These are phyloP conservation scores for Meleagris gallopavo DNA, from an alignment of 2,113 vertebrate genomes.

Conservation along the genomic window DNA sequence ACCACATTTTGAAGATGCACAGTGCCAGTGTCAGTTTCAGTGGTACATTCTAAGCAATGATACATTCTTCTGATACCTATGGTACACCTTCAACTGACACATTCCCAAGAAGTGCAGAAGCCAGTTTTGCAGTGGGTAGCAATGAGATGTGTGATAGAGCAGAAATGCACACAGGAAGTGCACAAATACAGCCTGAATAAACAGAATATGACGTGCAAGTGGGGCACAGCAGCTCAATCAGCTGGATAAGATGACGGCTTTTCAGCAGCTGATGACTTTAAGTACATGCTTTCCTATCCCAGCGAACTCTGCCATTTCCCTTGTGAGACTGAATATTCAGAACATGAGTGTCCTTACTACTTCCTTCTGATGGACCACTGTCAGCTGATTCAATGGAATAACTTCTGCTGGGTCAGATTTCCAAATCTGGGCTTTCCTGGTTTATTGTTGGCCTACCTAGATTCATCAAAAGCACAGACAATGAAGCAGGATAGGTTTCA, in stretches of 20 bases:
- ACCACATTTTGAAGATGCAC: not conserved
- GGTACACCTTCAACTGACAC: not conserved
- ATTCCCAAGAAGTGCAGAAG: not conserved
- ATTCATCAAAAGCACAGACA: not conserved
- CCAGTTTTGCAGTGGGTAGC: not conserved
- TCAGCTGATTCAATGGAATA: not conserved
- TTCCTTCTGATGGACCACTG: not conserved
- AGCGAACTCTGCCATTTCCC: not conserved
- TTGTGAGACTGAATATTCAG: not conserved
- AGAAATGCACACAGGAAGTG: not conserved
- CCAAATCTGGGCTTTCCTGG: accelerated
- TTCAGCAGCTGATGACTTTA: not conserved
- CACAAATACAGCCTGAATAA: not conserved
- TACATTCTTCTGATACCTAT: accelerated
- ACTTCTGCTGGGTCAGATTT: not conserved
- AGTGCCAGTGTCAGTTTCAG: not conserved
- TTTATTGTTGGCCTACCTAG: not conserved
- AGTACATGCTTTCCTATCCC: not conserved
- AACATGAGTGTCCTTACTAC: not conserved
- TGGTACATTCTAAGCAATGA: accelerated
- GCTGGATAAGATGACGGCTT: not conserved
- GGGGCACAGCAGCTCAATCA: not conserved
- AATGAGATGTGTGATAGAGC: not conserved
- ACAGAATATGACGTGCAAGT: accelerated
- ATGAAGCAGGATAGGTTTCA: not conserved